Evolutionary conservation across 2,888 invertebrate genomes (phyloP).

Genomic region (Rotaria macrura): DNA sequence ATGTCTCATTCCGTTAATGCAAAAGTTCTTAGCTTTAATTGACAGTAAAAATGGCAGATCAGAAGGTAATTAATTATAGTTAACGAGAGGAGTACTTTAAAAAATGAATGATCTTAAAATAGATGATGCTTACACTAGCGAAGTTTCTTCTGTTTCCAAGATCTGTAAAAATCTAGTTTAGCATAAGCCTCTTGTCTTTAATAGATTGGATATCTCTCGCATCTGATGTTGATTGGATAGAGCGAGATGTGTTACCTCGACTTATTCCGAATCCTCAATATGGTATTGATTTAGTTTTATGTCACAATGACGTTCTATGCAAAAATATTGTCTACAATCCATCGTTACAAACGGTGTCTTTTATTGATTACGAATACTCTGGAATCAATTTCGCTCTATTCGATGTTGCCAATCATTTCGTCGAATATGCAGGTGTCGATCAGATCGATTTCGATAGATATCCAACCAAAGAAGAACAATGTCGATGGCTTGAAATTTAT

Average conservation of each 20-base stretch:
- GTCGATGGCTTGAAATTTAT: constrained; percentile 22
- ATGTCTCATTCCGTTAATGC: not conserved
- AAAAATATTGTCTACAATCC: constrained; percentile 31
- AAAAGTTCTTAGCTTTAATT: not conserved
- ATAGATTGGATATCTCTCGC: not conserved
- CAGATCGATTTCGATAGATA: constrained; percentile 23
- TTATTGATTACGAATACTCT: constrained; percentile 33
- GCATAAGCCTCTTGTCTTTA: not conserved
- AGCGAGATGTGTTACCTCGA: not conserved
- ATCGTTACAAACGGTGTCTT: not conserved
- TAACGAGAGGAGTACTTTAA: no score
- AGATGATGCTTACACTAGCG: no score
- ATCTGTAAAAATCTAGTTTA: no score
- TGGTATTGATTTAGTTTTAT: constrained; percentile 22
- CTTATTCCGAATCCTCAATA: not conserved
- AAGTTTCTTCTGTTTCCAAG: no score
- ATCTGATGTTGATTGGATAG: not conserved
- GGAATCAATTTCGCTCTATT: constrained; percentile 26
- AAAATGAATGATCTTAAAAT: no score
- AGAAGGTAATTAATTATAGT: not conserved
- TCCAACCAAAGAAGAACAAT: constrained; percentile 26
- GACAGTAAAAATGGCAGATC: not conserved
- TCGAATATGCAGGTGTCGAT: constrained; percentile 31
- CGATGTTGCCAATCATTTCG: constrained; percentile 34
- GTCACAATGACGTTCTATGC: constrained; percentile 30